Evolutionary conservation across 2,888 invertebrate genomes (phyloP).

Genomic region (Andrena fulva): DNA sequence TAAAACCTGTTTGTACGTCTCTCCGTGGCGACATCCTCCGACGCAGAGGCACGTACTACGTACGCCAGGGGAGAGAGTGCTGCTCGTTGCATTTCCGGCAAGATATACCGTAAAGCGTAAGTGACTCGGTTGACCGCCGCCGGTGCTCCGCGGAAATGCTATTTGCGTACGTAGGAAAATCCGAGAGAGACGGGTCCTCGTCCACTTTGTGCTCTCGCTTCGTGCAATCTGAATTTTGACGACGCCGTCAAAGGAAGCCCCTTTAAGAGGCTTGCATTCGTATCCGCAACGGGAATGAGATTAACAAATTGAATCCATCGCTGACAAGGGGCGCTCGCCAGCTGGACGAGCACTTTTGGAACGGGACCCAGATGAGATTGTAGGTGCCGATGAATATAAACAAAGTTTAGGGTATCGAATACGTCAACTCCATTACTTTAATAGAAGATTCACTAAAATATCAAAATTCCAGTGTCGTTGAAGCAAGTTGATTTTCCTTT

Average conservation of each 20-base stretch:
- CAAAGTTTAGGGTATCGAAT: not conserved
- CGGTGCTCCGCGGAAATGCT: slow-evolving; percentile 54
- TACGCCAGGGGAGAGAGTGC: not conserved
- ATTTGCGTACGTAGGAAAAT: slow-evolving; percentile 62
- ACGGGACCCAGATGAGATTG: not conserved
- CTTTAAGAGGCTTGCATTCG: slow-evolving; percentile 37
- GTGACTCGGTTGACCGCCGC: slow-evolving; percentile 62
- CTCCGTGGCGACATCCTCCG: slow-evolving; percentile 43
- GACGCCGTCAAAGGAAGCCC: slow-evolving; percentile 49
- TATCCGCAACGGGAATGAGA: slow-evolving; percentile 33
- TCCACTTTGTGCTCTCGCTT: slow-evolving; percentile 9
- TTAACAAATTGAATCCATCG: slow-evolving; percentile 47
- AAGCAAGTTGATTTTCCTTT: not conserved
- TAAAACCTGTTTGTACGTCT: slow-evolving; percentile 65
- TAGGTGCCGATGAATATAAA: slow-evolving; percentile 5
- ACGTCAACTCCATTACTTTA: not conserved
- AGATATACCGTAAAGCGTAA: slow-evolving; percentile 57
- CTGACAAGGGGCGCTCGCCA: not conserved
- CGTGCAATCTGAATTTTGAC: slow-evolving; percentile 61
- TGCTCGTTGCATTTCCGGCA: slow-evolving; percentile 60
- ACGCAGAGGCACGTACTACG: slow-evolving; percentile 7
- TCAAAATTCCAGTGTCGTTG: not conserved
- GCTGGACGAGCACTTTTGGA: not conserved
- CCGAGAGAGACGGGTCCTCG: slow-evolving; percentile 13
- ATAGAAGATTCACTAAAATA: not conserved